phyloP scores from a whole-genome alignment of 2,888 invertebrate species.

The Hymenopus coronatus region DNA sequence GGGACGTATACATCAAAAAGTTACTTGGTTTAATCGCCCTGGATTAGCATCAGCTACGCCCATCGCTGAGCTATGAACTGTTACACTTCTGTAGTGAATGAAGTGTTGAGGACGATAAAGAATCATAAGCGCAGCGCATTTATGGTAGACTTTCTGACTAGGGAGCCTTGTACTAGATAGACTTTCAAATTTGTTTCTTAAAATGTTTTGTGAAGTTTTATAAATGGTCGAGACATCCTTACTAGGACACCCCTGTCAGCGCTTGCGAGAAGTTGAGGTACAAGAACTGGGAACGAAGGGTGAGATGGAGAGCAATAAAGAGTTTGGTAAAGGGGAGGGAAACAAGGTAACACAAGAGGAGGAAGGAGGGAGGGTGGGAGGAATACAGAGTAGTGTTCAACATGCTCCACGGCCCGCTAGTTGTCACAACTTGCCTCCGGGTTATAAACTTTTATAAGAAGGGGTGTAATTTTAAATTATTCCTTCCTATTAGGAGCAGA shows the following conservation, averaged over 20 bases:
- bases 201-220: too few relatives aligned
- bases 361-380: not conserved
- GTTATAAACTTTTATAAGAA: not conserved
- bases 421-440: not conserved
- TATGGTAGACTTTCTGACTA: too few relatives aligned
- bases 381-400: not conserved
- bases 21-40: too few relatives aligned
- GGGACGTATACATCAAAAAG: too few relatives aligned
- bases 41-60: too few relatives aligned
- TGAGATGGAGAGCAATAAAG: not conserved
- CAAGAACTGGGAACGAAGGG: not conserved
- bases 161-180: too few relatives aligned
- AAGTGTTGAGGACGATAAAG: too few relatives aligned
- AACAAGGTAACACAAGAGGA: not conserved
- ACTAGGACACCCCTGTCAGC: not conserved
- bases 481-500: not conserved
- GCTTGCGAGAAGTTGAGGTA: not conserved
- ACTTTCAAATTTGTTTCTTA: too few relatives aligned
- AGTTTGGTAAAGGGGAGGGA: not conserved
- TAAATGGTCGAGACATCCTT: not conserved
- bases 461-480: not conserved
- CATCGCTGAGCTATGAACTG: too few relatives aligned
- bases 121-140: too few relatives aligned
- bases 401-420: not conserved
- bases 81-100: too few relatives aligned